Evolutionary conservation across 2,888 invertebrate genomes (phyloP), one percentile per base, ranked within the genome.

Genomic region (Melangyna quadrimaculata): DNA sequence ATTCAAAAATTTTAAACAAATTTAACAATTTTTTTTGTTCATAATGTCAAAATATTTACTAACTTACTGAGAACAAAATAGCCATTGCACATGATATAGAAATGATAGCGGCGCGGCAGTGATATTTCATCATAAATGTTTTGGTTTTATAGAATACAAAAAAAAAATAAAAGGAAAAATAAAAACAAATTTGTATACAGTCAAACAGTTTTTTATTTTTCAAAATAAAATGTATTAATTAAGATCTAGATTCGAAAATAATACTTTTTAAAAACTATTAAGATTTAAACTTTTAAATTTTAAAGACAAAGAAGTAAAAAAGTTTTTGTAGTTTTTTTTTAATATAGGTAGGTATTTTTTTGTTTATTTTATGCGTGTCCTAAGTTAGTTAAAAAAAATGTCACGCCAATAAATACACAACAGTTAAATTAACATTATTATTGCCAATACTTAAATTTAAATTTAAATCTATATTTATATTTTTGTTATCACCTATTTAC

Each of bases 391-490:
- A 29, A 40, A 59, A 63, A 72, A 63, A 37, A 63, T 69, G 53
- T 27, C 57, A 78, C 48, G 78, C 55, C 73, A 78, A 57, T 78
- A 74, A 35, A 55, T 78, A 40, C 65, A 83, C 83, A 83, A 83
- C 78, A 78, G 17, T 74, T 70, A 83, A 78, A 83, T 73, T 83
- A 83, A 74, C 40, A 65, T 74, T 83, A 83, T 83, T 83, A 83
- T 83, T 83, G 83, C 83, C 78, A 83, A 83, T 83, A 69, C 70
- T 83, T 83, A 83, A 74, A 48, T 73, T 37, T 59, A 35, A 22
- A 37, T 48, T 37, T 27, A 61, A 35, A 29, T 48, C 53, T 71
- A 3, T 45, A 7, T 29, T 17, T 57, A 10, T 57, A 12, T 22
- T 37, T 19, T 57, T 1, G 35, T 57, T 32, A 61, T 37, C 45